Base-by-base conservation (phyloP, 1,140 invertebrate species). In the Plodia interpunctella region DNA sequence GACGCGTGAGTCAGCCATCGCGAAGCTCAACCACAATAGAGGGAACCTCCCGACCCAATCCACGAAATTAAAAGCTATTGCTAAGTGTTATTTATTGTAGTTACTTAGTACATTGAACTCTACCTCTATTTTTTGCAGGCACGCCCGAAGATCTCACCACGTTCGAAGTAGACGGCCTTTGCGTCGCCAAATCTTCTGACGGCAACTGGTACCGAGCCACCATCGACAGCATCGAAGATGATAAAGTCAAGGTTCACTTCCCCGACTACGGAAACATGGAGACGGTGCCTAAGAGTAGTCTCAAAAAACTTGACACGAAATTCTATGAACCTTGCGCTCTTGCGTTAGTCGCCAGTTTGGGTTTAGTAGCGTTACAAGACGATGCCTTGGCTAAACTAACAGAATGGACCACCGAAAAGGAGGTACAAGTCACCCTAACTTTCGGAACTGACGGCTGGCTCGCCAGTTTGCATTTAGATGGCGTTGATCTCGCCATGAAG, bases 251-350 rank as follows among this genome's bases (percentile, higher is more conserved):
- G 59, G 93, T 96, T 0, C 85, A 92, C 9, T 96, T 94, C 79
- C 81, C 95, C 4, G 95, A 97, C 79, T 96, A 95, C 82, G 95
- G 95, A 9, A 96, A 96, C 78, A 90, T 91, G 21, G 94, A 96
- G 80, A 86, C 76, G 20, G 79, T 95, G 0, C 49, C 86, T 0
- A 78, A 87, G 17, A 76, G 80, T 0, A 74, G 81, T 9, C 65
- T 95, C 0, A 91, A 91, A 60, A 65, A 75, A 21, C 77, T 94
- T 13, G 91, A 93, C 15, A 54, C 87, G 3, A 74, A 87, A 54
- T 94, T 94, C 74, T 91, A 89, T 60, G 74, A 83, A 20, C 90
- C 89, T 0, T 90, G 92, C 61, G 84, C 91, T 50, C 75, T 92
- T 10, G 90, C 90, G 0, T 74, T 93, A 5, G 90, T 92, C 28